Base-by-base conservation (phyloP, 1,140 invertebrate genomes). In the Wiebesia pumilae region DNA sequence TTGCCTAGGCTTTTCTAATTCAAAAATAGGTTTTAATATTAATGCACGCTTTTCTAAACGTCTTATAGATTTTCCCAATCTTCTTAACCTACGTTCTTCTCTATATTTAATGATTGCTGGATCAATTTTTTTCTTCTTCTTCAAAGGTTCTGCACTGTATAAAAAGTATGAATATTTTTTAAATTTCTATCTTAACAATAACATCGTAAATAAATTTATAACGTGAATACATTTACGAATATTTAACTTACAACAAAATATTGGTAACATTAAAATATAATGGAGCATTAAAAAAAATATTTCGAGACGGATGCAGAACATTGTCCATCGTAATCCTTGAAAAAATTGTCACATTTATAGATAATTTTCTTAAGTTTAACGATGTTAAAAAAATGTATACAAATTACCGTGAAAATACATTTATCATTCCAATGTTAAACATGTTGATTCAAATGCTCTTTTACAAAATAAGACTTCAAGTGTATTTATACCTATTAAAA, bases 71-170 rank as follows among this genome's bases (percentile, higher is more conserved):
- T 98, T 98, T 91, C 98, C 97, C 33, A 98, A 88, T 93, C 96
- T 97, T 90, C 95, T 97, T 87, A 95, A 96, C 89, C 94, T 96
- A 79, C 97, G 95, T 27, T 98, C 97, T 92, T 98, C 97, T 90
- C 97, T 94, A 24, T 95, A 95, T 91, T 95, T 96, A 1, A 97
- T 87, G 47, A 98, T 93, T 24, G 94, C 94, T 43, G 97, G 98
- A 94, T 98, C 98, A 9, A 98, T 84, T 90, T 95, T 96, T 90
- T 97, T 98, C 92, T 98, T 98, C 93, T 97, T 98, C 91, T 97
- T 98, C 87, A 98, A 92, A 4, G 98, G 97, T 92, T 98, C 97
- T 54, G 95, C 97, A 90, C 96, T 96, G n/a, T 71, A n/a, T 67
- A 65, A 54, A 65, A 54, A 75, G 80, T 12, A 43, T n/a, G 27